Base-by-base conservation (phyloP, 2,888 invertebrate genomes). In the Phanerotoma sp. region DNA sequence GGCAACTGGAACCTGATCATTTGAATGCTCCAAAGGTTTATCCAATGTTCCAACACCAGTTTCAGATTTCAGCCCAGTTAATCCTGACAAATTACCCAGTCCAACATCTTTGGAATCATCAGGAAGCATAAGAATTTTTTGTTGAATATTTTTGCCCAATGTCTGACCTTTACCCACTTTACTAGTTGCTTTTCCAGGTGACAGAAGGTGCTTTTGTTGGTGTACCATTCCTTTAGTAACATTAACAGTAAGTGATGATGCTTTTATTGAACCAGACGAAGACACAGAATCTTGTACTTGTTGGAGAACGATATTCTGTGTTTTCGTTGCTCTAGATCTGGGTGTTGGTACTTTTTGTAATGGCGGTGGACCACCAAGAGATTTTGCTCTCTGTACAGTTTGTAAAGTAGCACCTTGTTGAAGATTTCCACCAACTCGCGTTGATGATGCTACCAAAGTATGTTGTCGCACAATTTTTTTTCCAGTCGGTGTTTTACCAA, bases 381-480 rank as follows among this genome's bases (percentile, higher is more conserved):
- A n/a, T 25, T 25, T 25, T 25, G 25, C 5, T 25, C 9, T 25
- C 9, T 9, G 7, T 25, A 25, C 7, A 5, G 3, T 25, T 3
- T 25, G 25, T 7, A 25, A 9, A 7, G 25, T 7, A 25, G 3
- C 25, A 25, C 25, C 25, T 9, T 25, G 25, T 25, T 25, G 25
- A 25, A 25, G 25, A 62, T 64, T 18, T 62, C 64, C 4, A 52
- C 32, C 22, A 48, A 57, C 54, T 20, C 64, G 65, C 5, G 66
- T 58, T 4, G 66, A 38, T 37, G 68, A 53, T 2, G 67, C 60
- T 30, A 66, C 15, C 4, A 54, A 35, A 5, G 56, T 50, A 20
- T 60, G 40, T 45, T 67, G 65, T 42, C 69, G 64, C 3, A 66
- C 45, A 28, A 64, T 41, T 50, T 71, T 73, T 41, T 70, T 73